Conservation (phyloP, 2,888 invertebrate genomes). For the Drosophila sordidula region DNA sequence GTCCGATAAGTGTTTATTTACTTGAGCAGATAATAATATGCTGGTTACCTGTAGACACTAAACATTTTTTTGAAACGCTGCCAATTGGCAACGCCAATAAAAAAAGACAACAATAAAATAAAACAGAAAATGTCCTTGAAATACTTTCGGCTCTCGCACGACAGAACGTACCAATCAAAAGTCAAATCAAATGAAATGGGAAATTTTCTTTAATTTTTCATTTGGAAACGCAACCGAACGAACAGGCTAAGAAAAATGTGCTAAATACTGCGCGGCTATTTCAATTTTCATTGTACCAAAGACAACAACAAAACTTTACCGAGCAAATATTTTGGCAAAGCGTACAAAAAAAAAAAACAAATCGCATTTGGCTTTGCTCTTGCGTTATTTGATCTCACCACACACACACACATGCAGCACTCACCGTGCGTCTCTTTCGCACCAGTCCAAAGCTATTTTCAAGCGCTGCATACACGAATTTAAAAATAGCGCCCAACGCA, state of each 20-base stretch:
- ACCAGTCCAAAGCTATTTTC: constrained; percentile 56
- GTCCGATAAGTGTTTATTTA: constrained; percentile 55
- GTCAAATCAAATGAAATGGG: constrained; percentile 50
- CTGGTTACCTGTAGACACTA: constrained; percentile 55
- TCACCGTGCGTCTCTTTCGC: constrained; percentile 55
- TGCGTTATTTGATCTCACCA: constrained; percentile 73
- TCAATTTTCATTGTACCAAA: constrained; percentile 34
- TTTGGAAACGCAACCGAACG: constrained; percentile 61
- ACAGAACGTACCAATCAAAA: constrained; percentile 27
- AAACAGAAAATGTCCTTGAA: constrained; percentile 66
- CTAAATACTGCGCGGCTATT: constrained; percentile 51
- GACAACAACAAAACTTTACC: constrained; percentile 42
- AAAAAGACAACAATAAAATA: neutral
- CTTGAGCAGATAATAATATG: constrained; percentile 29
- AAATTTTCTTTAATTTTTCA: constrained; percentile 41
- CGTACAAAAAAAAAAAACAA: constrained; percentile 26
- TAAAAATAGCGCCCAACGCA: constrained; percentile 74
- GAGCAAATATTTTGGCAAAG: constrained; percentile 63
- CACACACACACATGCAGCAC: constrained; percentile 13
- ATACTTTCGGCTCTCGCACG: constrained; percentile 57
- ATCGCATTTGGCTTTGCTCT: constrained; percentile 47
- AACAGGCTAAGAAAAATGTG: constrained; percentile 46
- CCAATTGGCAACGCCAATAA: constrained; percentile 50
- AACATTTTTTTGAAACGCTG: constrained; percentile 61
- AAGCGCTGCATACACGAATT: constrained; percentile 49